These are phyloP conservation scores for Excalfactoria chinensis DNA, from an alignment of 2,113 vertebrate genomes.

Conservation along the genomic window DNA sequence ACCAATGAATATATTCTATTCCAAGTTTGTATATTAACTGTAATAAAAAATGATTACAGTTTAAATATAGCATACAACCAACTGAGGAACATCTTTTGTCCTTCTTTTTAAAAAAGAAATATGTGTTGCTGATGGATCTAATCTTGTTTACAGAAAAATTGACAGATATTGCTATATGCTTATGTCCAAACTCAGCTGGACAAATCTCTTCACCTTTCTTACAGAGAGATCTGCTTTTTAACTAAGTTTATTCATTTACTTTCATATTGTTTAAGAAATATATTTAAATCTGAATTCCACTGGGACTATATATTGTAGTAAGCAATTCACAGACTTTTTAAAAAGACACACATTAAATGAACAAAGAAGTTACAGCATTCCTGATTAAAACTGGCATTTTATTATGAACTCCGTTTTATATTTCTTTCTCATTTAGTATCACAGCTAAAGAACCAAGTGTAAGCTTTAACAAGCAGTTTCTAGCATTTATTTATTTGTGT, in stretches of 20 bases:
- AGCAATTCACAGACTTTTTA: background rate
- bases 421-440: conserved; percentile 3
- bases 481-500: conserved; percentile 19
- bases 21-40: background rate
- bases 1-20: background rate
- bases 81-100: background rate
- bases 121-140: background rate
- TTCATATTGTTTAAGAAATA: background rate
- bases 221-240: background rate
- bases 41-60: background rate
- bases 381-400: background rate
- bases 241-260: background rate
- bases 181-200: background rate
- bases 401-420: background rate
- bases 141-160: background rate
- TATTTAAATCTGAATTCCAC: background rate
- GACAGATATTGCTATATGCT: background rate
- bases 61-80: background rate
- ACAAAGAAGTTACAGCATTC: background rate
- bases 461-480: conserved; percentile 19
- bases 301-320: background rate
- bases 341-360: background rate
- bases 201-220: background rate
- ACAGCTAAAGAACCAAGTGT: conserved; percentile 29
- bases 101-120: background rate